Evolutionary conservation across 2,888 invertebrate species (phyloP), one percentile per base, ranked within the genome.

Genomic region (Linyphia triangularis): DNA sequence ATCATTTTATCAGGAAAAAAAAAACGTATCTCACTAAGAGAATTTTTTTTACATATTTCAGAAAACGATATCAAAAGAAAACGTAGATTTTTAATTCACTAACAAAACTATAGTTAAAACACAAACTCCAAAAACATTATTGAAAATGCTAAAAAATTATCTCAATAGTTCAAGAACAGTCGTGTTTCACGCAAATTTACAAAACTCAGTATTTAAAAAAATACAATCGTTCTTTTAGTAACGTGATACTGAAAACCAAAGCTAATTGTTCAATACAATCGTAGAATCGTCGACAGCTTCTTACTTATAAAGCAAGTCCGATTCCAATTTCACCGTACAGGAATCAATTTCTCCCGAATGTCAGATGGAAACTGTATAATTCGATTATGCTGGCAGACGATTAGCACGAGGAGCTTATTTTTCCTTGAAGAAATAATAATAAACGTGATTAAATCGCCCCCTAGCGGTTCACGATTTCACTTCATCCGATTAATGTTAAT

Each of bases 401-500:
- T 72, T 19, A 33, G n/a, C 28, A n/a, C n/a, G n/a, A n/a, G n/a
- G n/a, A n/a, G 24, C 13, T 51, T 37, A 19, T 75, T 57, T 57
- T 84, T 59, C 24, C 51, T n/a, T 69, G 16, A 22, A 70, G 70
- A 22, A 40, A 19, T 65, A 78, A 78, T 67, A 79, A 69, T 43
- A 81, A 81, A 73, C 63, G 33, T 63, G 83, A 73, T 83, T 73
- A 63, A 63, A 67, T 65, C 69, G 79, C 79, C 79, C 57, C 65
- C 57, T 67, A 73, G 84, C 57, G 63, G 57, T 51, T 28, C 67
- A 67, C 73, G 70, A 70, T 72, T 40, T n/a, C 19, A 28, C 67
- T 65, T n/a, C 67, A 16, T 19, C 63, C 69, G 78, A 85, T 86
- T 81, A 79, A 81, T 72, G 86, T 73, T 86, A 86, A 86, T 86